A percentile compares a stretch with the other conserved stretches of the same genome.
phyloP scores from a whole-genome alignment of 2,797 vertebrate species.

The Meda fulgida region DNA sequence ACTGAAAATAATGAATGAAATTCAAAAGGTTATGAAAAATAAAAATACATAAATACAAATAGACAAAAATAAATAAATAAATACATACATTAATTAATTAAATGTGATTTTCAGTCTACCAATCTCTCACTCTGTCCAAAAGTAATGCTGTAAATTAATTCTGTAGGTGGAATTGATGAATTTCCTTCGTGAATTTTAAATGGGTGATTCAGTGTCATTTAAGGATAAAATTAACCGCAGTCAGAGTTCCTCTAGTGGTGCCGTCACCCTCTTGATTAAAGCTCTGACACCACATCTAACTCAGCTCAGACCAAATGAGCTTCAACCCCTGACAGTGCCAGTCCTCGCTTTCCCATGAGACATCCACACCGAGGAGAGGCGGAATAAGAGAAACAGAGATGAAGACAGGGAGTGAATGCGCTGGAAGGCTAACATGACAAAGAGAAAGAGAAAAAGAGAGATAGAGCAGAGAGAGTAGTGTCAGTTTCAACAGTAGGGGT shows the following conservation, averaged over 20 bases:
- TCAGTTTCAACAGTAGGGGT: slow-evolving; percentile 53
- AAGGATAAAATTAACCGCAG: background rate
- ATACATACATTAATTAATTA: background rate
- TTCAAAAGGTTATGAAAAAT: background rate
- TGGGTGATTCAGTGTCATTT: background rate
- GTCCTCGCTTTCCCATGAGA: slow-evolving; percentile 16
- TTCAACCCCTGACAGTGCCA: slow-evolving; percentile 28
- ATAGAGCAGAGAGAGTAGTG: background rate
- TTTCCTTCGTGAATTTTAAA: background rate
- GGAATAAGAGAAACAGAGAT: background rate
- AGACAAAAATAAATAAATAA: background rate
- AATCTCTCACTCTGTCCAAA: background rate
- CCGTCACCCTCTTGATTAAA: slow-evolving; percentile 31
- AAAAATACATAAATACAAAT: background rate
- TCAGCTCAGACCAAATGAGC: slow-evolving; percentile 41
- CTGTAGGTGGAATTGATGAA: background rate
- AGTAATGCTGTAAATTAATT: background rate
- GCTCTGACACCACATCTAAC: slow-evolving; percentile 38
- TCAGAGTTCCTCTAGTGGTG: slow-evolving; percentile 5
- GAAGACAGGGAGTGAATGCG: background rate
- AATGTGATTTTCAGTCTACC: background rate
- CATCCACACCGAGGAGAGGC: background rate
- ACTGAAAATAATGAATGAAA: background rate
- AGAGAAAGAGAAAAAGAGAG: background rate
- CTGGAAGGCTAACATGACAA: background rate